Evolutionary conservation across 2,888 invertebrate genomes (phyloP), one percentile per base, ranked within the genome.

Genomic region (Epiblema foenella): DNA sequence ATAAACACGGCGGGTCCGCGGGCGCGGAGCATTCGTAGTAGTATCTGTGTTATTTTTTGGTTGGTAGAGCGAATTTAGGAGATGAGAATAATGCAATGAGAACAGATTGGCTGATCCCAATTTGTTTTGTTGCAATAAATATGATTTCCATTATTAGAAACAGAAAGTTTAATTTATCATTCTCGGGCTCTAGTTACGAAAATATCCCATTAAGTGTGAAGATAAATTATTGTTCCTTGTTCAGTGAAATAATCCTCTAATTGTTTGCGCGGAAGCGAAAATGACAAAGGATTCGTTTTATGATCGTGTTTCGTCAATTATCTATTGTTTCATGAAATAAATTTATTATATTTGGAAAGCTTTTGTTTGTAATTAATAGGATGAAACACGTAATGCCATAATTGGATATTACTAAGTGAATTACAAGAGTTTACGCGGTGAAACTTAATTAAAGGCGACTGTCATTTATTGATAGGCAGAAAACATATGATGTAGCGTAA

Each of bases 161-260:
- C n/a, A 24, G 1, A 24, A 24, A 24, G 24, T 24, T 17, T 3
- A 60, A 58, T 24, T 29, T n/a, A 17, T 37, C 37, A 12, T 39
- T 39, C 18, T 64, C n/a, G 24, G 20, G 39, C 5, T 54, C 52
- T 39, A 17, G 52, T 18, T 64, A 39, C 39, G 33, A 37, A 63
- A 51, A 37, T 63, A 52, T 37, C 52, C 52, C 52, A 20, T 52
- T 63, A 60, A 60, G n/a, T 39, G 54, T 24, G 29, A 66, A 60
- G 66, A 70, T 56, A 56, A 66, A 66, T 70, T n/a, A 46, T 37
- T 56, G 37, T 66, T 66, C 12, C 60, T 60, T 60, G 65, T 29
- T 66, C 33, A 39, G 18, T 15, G 70, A 66, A 51, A 60, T 24
- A 46, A 42, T 17, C 42, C 9, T 29, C 20, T 59, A 58, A 57